Evolutionary conservation across 2,797 vertebrate genomes (phyloP), one percentile per base, ranked within the genome.

Genomic region (Mionectes olivaceus): DNA sequence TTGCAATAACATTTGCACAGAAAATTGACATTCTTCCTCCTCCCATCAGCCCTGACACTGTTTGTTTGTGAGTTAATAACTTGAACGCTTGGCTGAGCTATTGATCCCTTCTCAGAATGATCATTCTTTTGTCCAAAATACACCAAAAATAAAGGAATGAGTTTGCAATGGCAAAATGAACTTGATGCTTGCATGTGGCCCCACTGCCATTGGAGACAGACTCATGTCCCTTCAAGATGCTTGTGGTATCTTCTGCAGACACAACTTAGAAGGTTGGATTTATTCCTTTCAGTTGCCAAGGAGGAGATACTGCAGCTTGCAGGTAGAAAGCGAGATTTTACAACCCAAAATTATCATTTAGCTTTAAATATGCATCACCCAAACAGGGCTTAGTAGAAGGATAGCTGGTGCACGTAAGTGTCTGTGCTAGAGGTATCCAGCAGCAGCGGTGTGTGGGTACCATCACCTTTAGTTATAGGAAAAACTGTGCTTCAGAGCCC

Each of bases 31-130:
- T 96, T 95, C 94, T 93, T 90, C 93, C 86, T 93, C 86, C 88
- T 95, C 79, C 75, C 47, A 90, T 80, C 94, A 89, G 70, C 81
- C 74, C 44, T 4, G 1, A 84, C 2, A 10, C 91, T 87, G 74
- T 95, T 97, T 92, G 93, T 96, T 96, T 96, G 96, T 77, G 81
- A 95, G 96, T 96, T 97, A 97, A 96, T 96, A 97, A 96, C 90
- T 61, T 84, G 61, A 89, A 94, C 6, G 67, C 87, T 96, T 0
- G 9, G 78, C 91, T 94, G 77, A 82, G 69, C 85, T 97, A 97
- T 97, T 83, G 97, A 97, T 96, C 73, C 60, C 22, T 79, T 46
- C 77, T 84, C 78, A 79, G 73, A 50, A 71, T 16, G 57, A 87
- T 86, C 33, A 65, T 50, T 86, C 89, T 87, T 94, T 63, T 59